A percentile compares a stretch with the other conserved stretches of the same genome.
Evolutionary conservation across 2,888 invertebrate species (phyloP).

Genomic region (Rotaria sp.): DNA sequence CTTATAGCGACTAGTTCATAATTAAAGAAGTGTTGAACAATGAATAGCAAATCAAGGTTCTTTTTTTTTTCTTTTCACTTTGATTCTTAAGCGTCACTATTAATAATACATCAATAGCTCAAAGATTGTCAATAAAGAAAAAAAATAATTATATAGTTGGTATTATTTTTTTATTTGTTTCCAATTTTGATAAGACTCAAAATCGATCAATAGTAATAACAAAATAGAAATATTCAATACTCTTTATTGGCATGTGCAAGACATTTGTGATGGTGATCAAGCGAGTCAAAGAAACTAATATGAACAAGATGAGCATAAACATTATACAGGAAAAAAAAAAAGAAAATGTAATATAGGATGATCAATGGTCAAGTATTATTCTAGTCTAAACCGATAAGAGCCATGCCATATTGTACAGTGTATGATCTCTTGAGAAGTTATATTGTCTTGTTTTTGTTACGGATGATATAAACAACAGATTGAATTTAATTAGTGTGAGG

Average conservation of each 20-base stretch:
- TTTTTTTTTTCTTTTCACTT: not conserved
- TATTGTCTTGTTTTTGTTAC: not conserved
- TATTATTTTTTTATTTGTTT: not conserved
- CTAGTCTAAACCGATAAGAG: not conserved
- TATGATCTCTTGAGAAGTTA: not conserved
- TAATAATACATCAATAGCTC: not conserved
- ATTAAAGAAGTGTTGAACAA: not conserved
- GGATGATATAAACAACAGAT: not conserved
- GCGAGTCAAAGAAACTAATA: not conserved
- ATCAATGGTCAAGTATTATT: not conserved
- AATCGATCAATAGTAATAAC: not conserved
- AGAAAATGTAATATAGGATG: not conserved
- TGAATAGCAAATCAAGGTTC: not conserved
- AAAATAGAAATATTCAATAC: not conserved
- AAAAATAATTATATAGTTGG: not conserved
- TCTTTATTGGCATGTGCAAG: not conserved
- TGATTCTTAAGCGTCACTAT: not conserved
- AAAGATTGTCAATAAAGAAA: not conserved
- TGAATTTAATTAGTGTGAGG: not conserved
- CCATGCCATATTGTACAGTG: not conserved
- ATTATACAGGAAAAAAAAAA: not conserved
- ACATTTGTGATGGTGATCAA: not conserved
- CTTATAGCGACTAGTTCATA: not conserved
- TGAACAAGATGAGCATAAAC: slow-evolving; percentile 18
- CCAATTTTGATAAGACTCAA: not conserved